A percentile compares a stretch with the other conserved stretches of the same genome.
phyloP scores from a whole-genome alignment of 1,140 invertebrate species.

The Cydia fagiglandana region DNA sequence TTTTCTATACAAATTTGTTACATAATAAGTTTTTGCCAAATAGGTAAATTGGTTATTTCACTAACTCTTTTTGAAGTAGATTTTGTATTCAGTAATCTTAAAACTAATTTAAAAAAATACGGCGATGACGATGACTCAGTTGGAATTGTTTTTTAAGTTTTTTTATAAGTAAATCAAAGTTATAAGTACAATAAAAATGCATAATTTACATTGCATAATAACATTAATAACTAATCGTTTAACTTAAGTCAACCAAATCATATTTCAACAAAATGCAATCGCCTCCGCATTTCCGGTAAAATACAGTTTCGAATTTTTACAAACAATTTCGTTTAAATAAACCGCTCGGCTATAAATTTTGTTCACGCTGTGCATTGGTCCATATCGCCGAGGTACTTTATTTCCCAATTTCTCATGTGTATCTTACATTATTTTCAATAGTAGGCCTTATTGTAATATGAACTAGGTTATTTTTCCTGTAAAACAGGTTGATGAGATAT shows the following conservation, averaged over 20 bases:
- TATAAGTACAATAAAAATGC: too few relatives aligned
- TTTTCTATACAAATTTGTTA: too few relatives aligned
- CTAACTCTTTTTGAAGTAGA: too few relatives aligned
- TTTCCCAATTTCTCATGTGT: not conserved
- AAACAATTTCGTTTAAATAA: conserved; percentile 25
- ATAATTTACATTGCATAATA: too few relatives aligned
- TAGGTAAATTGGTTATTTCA: too few relatives aligned
- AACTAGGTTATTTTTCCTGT: not conserved
- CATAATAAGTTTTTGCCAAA: too few relatives aligned
- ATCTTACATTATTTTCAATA: not conserved
- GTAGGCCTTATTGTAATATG: not conserved
- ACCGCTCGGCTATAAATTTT: conserved; percentile 23
- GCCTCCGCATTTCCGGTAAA: not conserved
- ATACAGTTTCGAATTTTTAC: conserved; percentile 13
- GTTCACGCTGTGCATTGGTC: conserved; percentile 20
- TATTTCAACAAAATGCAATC: not conserved
- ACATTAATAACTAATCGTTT: too few relatives aligned
- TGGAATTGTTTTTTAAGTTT: too few relatives aligned
- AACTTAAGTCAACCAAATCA: not conserved
- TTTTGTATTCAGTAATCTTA: too few relatives aligned
- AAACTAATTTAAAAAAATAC: too few relatives aligned
- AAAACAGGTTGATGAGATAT: not conserved
- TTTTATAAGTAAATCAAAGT: too few relatives aligned
- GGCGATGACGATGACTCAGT: too few relatives aligned
- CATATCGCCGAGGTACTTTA: not conserved